A percentile compares a stretch with the other conserved stretches of the same genome.
Conservation (phyloP, 2,797 vertebrate genomes). For the Mormyrus proboscirostris region DNA sequence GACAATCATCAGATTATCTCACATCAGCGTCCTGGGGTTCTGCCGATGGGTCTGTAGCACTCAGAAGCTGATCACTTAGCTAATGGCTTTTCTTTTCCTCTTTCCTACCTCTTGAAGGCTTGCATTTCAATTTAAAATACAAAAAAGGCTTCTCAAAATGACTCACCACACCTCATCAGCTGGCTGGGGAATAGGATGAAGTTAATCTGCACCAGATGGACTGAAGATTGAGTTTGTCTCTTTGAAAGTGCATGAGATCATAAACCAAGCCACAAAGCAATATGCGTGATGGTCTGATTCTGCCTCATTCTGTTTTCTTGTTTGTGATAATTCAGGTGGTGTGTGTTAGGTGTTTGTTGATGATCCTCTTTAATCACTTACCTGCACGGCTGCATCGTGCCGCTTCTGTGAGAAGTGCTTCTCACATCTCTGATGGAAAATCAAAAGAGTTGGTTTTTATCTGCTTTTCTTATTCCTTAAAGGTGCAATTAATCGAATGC, state of each 20-base stretch:
- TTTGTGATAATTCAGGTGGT: neutral
- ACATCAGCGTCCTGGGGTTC: neutral
- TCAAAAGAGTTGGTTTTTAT: neutral
- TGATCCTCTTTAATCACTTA: neutral
- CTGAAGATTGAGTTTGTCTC: conserved; percentile 36
- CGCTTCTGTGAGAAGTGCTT: neutral
- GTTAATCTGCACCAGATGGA: conserved; percentile 47
- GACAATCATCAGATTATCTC: neutral
- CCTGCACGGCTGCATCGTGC: neutral
- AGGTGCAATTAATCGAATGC: conserved; percentile 35
- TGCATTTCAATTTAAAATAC: neutral
- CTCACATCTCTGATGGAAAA: neutral
- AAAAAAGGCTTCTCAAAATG: neutral
- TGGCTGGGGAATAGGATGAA: conserved; percentile 12
- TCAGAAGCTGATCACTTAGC: neutral
- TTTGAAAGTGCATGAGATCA: conserved; percentile 53
- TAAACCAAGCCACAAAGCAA: conserved; percentile 51
- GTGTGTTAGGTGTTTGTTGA: neutral
- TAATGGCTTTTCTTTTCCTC: neutral
- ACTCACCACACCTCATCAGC: conserved; percentile 7
- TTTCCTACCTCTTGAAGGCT: neutral
- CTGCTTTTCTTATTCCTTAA: conserved; percentile 9
- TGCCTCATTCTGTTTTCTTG: neutral
- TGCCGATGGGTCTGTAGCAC: neutral
- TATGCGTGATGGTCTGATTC: neutral